Base-by-base conservation (phyloP, 2,888 invertebrate genomes). In the Cosmia pyralina region DNA sequence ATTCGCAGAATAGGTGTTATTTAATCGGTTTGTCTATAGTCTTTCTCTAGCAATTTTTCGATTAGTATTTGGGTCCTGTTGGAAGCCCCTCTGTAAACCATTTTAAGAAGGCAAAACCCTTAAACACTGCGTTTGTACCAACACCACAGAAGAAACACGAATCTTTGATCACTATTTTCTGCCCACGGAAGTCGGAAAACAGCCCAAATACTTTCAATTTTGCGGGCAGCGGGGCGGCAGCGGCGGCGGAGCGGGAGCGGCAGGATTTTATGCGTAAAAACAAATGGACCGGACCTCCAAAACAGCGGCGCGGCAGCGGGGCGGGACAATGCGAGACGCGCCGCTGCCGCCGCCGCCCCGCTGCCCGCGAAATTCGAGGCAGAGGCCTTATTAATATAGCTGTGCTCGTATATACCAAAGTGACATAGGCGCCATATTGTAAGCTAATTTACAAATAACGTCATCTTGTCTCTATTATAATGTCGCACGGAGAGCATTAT, bases 361-460 rank as follows among this genome's bases (percentile, higher is more conserved):
- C n/a, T n/a, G n/a, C n/a, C n/a, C n/a, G n/a, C n/a, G n/a, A n/a
- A n/a, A n/a, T n/a, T n/a, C n/a, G n/a, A n/a, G n/a, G n/a, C n/a
- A n/a, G n/a, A n/a, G n/a, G n/a, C n/a, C n/a, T n/a, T n/a, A n/a
- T 28, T 22, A 19, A 34, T 55, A 22, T 11, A 58, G 34, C 48
- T 48, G 58, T 19, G 34, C 19, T 34, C 19, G 34, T 57, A 44
- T 41, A 68, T 50, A 46, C 7, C 19, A 1, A 10, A 11, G 38
- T 22, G 22, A 38, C 46, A 60, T 19, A 34, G 34, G 44, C 53
- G 75, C 53, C 73, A 79, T 79, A 55, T 72, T 75, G 73, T 79
- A 55, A 79, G 79, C 60, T 75, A 79, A 79, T 75, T 75, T 73
- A 79, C 55, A 46, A 72, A 75, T 57, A 73, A 48, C 17, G 62